Conservation (phyloP, 2,797 vertebrate species). For the Arremon brunneinucha region DNA sequence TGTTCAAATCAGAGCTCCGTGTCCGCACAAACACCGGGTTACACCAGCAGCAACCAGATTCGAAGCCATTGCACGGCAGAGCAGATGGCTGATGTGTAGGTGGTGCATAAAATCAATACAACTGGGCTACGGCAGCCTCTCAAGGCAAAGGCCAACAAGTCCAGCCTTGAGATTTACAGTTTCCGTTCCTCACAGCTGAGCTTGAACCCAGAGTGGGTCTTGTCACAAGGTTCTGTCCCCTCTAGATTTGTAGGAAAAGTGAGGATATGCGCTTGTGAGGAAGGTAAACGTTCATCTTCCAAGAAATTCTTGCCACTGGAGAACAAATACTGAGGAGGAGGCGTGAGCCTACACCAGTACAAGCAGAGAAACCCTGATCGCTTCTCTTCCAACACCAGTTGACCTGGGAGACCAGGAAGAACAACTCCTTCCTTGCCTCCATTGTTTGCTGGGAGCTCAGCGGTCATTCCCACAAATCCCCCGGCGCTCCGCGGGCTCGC, state of each 20-base stretch:
- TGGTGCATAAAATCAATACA: background rate
- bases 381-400: background rate
- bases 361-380: rapidly evolving
- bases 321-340: rapidly evolving
- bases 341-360: rapidly evolving
- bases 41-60: background rate
- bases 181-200: background rate
- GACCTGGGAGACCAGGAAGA: background rate
- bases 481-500: rapidly evolving
- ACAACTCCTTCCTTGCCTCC: background rate
- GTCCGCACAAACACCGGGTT: background rate
- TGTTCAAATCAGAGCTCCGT: background rate
- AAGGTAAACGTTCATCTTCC: background rate
- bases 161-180: background rate
- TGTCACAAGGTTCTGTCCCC: background rate
- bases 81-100: rapidly evolving
- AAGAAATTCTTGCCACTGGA: background rate
- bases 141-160: rapidly evolving
- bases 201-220: background rate
- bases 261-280: rapidly evolving
- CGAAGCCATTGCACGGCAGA: background rate
- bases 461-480: rapidly evolving
- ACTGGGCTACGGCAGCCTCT: rapidly evolving
- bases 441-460: rapidly evolving
- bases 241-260: background rate